These are phyloP conservation scores for Phyllostomus discolor DNA, from an alignment of 2,113 vertebrate species.

Conservation along the genomic window DNA sequence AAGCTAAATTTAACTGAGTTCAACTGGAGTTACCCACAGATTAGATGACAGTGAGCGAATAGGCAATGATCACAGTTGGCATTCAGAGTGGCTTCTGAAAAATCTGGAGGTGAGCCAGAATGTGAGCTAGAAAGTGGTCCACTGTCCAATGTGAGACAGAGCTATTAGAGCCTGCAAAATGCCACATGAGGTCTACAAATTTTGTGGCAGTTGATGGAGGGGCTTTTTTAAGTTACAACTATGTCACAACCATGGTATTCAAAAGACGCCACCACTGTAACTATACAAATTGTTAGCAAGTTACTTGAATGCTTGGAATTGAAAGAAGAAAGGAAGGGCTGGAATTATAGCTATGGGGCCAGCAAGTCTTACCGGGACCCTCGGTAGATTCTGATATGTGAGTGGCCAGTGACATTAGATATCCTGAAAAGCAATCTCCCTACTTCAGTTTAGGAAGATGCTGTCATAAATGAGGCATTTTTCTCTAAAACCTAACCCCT, in stretches of 20 bases:
- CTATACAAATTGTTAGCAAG: neutral
- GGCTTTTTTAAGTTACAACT: neutral
- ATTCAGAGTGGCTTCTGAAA: neutral
- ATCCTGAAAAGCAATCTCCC: neutral
- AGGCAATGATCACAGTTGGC: neutral
- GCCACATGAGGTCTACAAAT: neutral
- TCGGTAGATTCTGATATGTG: neutral
- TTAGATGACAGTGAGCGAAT: neutral
- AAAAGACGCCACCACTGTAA: neutral
- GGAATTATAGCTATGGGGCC: neutral
- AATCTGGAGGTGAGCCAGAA: neutral
- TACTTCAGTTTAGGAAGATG: neutral
- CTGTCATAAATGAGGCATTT: neutral
- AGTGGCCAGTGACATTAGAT: neutral
- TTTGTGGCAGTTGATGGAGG: neutral
- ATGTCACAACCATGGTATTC: neutral
- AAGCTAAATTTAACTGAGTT: constrained; percentile 4
- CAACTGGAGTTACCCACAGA: neutral
- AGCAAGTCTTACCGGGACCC: neutral
- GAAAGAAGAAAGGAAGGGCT: neutral
- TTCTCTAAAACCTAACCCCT: neutral
- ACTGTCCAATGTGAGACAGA: neutral
- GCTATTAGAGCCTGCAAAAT: neutral
- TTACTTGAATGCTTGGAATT: neutral
- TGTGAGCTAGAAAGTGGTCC: neutral